Base-by-base conservation (phyloP, 2,888 invertebrate species). In the Pammene aurita region DNA sequence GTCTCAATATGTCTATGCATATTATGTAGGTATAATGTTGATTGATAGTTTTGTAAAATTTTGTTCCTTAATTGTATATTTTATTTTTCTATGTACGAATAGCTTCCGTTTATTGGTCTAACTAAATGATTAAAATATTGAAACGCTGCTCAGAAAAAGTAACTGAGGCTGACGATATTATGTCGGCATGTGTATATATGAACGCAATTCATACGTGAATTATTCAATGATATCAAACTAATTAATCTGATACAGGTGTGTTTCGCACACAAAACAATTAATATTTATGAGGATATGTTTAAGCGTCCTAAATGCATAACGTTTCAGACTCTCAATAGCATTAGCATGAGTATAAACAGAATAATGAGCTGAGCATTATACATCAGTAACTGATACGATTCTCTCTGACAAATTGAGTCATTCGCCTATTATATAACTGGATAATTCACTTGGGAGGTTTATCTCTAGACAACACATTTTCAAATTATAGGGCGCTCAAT, bases 231-330 rank as follows among this genome's bases (percentile, higher is more conserved):
- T 77, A 73, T 72, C 73, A 75, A 73, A 78, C 72, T 78, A 77
- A 77, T 78, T 76, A 78, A 77, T 69, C 69, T 78, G 79, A 80
- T 78, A 77, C 76, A 71, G 72, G 75, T 75, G 78, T 77, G 73
- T 76, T 71, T 70, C 78, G 75, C 76, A 72, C 75, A 70, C 66
- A 81, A 60, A 69, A 69, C 69, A 54, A 69, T 84, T 78, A 76
- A 87, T 88, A 88, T 88, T 85, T 82, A 88, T 86, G 80, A 81
- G 81, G 81, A 78, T 80, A 76, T 78, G 78, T 79, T 82, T 82
- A 79, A 78, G 76, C 82, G 83, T 82, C 82, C 85, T 83, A 83
- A 85, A 86, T 86, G 83, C 84, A 83, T 77, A 80, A 77, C 81
- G 78, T 80, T 77, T 77, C 77, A 73, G 72, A 76, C 73, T 76